phyloP scores from a whole-genome alignment of 2,113 vertebrate genomes.

The Barbus barbus region DNA sequence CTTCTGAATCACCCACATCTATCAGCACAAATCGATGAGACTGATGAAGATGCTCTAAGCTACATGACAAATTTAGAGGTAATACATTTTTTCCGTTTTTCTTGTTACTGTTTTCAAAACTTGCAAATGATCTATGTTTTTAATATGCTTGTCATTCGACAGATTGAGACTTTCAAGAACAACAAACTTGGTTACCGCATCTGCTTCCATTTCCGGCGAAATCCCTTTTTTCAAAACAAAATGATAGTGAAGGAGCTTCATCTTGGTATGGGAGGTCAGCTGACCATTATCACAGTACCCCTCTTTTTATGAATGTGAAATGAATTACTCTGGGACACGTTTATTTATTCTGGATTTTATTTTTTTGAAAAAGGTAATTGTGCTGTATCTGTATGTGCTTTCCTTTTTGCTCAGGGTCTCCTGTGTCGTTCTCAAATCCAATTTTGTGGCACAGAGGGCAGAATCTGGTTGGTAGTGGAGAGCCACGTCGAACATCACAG shows the following conservation, averaged over 20 bases:
- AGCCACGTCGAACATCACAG: slow-evolving; percentile 69
- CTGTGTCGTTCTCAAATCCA: slow-evolving; percentile 77
- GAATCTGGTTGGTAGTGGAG: slow-evolving; percentile 73
- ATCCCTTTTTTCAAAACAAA: slow-evolving; percentile 89
- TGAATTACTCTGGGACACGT: background rate
- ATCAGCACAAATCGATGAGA: slow-evolving; percentile 88
- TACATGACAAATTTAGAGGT: slow-evolving; percentile 93
- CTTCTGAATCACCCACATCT: slow-evolving; percentile 91
- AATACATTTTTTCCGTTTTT: slow-evolving; percentile 21
- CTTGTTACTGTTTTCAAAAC: background rate
- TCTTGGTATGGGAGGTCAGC: slow-evolving; percentile 75
- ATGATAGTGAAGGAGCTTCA: slow-evolving; percentile 90
- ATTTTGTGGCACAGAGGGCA: slow-evolving; percentile 79
- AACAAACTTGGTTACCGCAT: slow-evolving; percentile 85
- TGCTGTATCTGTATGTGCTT: background rate
- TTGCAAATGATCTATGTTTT: background rate
- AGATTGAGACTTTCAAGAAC: slow-evolving; percentile 88
- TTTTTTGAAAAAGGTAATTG: too few relatives aligned
- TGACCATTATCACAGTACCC: background rate
- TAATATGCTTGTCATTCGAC: slow-evolving; percentile 12
- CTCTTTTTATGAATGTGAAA: background rate
- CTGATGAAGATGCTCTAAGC: slow-evolving; percentile 87
- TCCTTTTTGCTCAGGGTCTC: slow-evolving; percentile 63
- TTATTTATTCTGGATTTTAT: background rate
- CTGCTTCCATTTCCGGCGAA: slow-evolving; percentile 85